Evolutionary conservation across 2,797 vertebrate species (phyloP), one percentile per base, ranked within the genome.

Genomic region (Gambelia wislizenii): DNA sequence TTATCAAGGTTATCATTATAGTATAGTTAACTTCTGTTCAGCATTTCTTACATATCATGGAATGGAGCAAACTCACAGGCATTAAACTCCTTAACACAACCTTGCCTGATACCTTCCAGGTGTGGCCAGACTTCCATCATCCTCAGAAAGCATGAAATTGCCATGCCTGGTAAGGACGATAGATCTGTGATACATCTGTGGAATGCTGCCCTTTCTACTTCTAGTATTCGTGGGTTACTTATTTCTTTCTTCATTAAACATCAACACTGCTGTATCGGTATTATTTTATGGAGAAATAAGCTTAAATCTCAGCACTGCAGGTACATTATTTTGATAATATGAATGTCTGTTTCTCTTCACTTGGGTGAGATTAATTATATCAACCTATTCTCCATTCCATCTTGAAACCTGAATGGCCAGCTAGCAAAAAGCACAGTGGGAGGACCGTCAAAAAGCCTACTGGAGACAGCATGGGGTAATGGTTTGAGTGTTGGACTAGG

Each of bases 1-100:
- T 27, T 42, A 61, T 44, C 6, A 80, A 85, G 49, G 67, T 87
- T 85, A 77, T 44, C 22, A 33, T 56, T 2, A 74, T 0, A 80
- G 47, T 54, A 72, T 0, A 91, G 91, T 33, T 81, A 72, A 93
- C 87, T 94, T 93, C 93, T 91, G 92, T 59, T 92, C 92, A 92
- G 33, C 82, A 70, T 22, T 70, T 86, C 76, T 86, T 22, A 82
- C 20, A 4, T 47, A 0, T 72, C 0, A 14, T 5, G 72, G 76
- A 27, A 33, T 9, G 27, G 61, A 44, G 5, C 6, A 3, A 6
- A 61, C 52, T 22, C 20, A n/a, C 10, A 36, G 67, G 3, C 20
- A 30, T 10, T 36, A 81, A 18, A 77, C 42, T 42, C n/a, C 3
- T 54, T 80, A n/a, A 7, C 5, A 80, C n/a, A 80, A 3, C 27